These are phyloP conservation scores for Myotis pilosus DNA, from an alignment of 2,797 vertebrate genomes.

Conservation along the genomic window DNA sequence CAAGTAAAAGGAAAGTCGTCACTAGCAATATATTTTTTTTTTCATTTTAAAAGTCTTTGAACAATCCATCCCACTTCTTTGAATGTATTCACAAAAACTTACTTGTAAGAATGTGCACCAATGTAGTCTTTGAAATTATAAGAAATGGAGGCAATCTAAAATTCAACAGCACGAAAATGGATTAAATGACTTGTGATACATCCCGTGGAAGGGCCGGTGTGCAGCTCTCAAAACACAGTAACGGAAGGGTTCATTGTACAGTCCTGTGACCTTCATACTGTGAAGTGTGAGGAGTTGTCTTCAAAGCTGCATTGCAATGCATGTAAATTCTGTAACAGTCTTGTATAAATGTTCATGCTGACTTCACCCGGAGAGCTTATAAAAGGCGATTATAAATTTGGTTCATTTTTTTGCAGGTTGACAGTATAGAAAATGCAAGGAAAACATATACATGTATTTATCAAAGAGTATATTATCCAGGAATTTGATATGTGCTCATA, in stretches of 20 bases:
- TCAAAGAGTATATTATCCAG: not conserved
- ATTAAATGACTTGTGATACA: fast-evolving
- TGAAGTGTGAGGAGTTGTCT: not conserved
- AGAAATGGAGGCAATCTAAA: not conserved
- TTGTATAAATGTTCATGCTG: fast-evolving
- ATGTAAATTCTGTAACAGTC: not conserved
- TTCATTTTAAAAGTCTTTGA: not conserved
- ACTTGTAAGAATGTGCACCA: not conserved
- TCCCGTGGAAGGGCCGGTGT: fast-evolving
- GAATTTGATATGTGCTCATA: not conserved
- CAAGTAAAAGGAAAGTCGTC: not conserved
- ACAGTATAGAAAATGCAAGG: not conserved
- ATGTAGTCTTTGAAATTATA: not conserved
- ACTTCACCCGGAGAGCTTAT: not conserved
- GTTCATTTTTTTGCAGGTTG: not conserved
- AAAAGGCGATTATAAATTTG: not conserved
- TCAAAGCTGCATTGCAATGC: not conserved
- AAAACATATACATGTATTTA: not conserved
- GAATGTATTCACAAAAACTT: not conserved
- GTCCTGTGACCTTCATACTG: not conserved
- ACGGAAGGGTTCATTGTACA: not conserved
- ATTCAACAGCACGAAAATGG: not conserved
- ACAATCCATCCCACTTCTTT: not conserved
- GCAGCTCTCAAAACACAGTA: not conserved
- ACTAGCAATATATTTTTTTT: not conserved